Evolutionary conservation across 2,113 vertebrate species (phyloP).

Genomic region (Todiramphus saurophagus): DNA sequence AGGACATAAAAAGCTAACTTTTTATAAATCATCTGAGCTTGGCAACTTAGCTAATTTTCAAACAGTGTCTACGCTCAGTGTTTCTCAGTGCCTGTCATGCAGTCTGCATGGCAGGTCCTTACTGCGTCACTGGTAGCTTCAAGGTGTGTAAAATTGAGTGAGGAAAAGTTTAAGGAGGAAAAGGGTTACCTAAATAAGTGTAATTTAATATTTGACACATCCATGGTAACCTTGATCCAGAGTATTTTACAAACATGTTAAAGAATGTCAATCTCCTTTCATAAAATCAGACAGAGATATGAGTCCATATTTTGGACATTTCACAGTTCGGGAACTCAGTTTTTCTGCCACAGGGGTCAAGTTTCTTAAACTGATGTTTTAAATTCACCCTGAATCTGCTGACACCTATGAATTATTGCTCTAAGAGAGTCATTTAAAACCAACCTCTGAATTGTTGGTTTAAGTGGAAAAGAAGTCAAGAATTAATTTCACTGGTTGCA

Average conservation of each 20-base stretch:
- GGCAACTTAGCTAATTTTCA: not conserved
- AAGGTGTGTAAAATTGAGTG: not conserved
- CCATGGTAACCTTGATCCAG: not conserved
- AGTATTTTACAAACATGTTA: not conserved
- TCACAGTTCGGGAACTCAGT: not conserved
- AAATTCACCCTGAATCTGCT: not conserved
- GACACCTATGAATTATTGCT: not conserved
- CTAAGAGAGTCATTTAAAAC: not conserved
- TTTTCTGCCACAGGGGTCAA: not conserved
- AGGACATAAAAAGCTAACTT: not conserved
- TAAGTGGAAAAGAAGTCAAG: not conserved
- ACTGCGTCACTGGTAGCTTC: not conserved
- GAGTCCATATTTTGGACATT: not conserved
- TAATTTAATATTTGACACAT: not conserved
- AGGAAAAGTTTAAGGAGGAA: not conserved
- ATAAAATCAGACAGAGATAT: not conserved
- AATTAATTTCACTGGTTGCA: not conserved
- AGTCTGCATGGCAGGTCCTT: not conserved
- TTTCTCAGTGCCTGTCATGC: not conserved
- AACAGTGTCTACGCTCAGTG: fast-evolving
- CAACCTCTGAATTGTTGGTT: not conserved
- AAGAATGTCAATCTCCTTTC: not conserved
- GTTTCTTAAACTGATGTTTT: not conserved
- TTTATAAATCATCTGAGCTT: not conserved
- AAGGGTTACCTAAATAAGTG: not conserved